Evolutionary conservation across 1,140 invertebrate species (phyloP).

Genomic region (Trachelipus rathkii): DNA sequence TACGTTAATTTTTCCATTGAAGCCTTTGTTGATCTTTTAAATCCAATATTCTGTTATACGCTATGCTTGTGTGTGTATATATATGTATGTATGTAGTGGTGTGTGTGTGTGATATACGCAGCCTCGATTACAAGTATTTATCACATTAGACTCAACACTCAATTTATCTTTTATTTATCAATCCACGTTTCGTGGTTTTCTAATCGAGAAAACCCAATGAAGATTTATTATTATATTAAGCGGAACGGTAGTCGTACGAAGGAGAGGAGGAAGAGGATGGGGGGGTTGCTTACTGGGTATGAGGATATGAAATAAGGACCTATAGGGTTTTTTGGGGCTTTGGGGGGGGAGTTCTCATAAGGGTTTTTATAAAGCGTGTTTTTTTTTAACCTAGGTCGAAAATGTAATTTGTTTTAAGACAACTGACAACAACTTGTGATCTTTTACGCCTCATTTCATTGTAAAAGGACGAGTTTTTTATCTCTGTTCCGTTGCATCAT

Average conservation of each 20-base stretch:
- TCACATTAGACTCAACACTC: background rate
- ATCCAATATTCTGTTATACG: too few species aligned
- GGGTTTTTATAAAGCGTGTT: too few species aligned
- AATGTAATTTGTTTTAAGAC: conserved; percentile 5
- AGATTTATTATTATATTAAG: conserved; percentile 5
- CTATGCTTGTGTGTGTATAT: too few species aligned
- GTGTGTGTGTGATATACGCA: too few species aligned
- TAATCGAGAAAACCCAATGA: background rate
- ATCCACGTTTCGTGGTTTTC: background rate
- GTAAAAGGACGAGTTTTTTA: background rate
- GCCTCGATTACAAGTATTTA: background rate
- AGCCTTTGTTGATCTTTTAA: too few species aligned
- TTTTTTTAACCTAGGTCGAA: background rate
- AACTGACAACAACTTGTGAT: background rate
- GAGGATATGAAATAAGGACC: too few species aligned
- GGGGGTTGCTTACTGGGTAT: background rate
- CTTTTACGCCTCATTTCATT: background rate
- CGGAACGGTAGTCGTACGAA: too few species aligned
- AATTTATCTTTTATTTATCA: background rate
- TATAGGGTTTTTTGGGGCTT: too few species aligned
- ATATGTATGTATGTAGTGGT: too few species aligned
- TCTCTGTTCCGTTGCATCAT: background rate
- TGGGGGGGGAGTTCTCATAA: too few species aligned
- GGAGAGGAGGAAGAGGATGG: background rate
- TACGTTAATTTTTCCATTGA: too few species aligned